These are phyloP conservation scores for Alces alces DNA, from an alignment of 2,113 vertebrate species.

Conservation along the genomic window DNA sequence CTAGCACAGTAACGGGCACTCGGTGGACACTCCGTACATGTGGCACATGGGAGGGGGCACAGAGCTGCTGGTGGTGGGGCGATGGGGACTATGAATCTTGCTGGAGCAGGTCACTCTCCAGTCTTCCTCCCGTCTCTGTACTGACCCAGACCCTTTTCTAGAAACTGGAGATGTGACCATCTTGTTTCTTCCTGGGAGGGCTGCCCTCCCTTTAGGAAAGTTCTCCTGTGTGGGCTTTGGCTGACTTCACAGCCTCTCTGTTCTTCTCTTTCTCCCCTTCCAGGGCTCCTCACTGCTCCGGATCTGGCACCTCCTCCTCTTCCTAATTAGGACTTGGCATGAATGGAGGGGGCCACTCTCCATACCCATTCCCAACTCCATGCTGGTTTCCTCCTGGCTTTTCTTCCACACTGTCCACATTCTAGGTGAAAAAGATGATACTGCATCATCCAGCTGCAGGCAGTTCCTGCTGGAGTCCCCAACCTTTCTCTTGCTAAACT, in stretches of 20 bases:
- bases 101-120: neutral
- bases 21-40: neutral
- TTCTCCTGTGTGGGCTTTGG: neutral
- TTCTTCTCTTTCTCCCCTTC: neutral
- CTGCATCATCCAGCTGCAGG: neutral
- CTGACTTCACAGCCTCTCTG: neutral
- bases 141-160: neutral
- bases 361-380: neutral
- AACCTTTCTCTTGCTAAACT: neutral
- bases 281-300: neutral
- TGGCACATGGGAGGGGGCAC: neutral
- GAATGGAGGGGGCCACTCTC: neutral
- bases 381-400: neutral
- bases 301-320: neutral
- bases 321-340: neutral
- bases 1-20: neutral
- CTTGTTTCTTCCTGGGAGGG: neutral
- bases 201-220: neutral
- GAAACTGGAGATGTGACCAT: neutral
- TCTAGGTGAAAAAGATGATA: neutral
- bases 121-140: neutral
- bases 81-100: neutral
- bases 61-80: neutral
- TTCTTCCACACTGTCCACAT: neutral
- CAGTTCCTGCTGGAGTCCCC: neutral